Percentiles rank a stretch among this genome's conserved stretches.
phyloP scores from a whole-genome alignment of 2,797 vertebrate species.

The Characodon lateralis region DNA sequence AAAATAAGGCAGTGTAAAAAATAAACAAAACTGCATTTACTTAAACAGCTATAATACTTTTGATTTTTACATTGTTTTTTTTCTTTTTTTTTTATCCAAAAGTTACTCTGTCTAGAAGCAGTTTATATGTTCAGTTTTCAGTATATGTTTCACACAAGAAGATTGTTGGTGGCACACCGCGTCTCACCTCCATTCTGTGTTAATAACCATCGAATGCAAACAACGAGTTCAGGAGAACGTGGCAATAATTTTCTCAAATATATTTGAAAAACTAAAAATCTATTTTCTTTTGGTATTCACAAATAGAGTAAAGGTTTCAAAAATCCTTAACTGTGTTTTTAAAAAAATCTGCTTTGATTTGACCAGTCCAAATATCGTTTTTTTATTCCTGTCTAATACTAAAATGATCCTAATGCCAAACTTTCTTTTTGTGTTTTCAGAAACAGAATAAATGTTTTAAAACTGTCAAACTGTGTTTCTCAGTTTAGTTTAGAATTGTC shows the following conservation, averaged over 20 bases:
- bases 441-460: background rate
- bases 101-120: background rate
- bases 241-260: background rate
- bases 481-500: background rate
- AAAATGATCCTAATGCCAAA: too few relatives aligned
- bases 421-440: too few relatives aligned
- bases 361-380: background rate
- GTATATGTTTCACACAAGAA: background rate
- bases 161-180: background rate
- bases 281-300: background rate
- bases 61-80: too few relatives aligned
- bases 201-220: background rate
- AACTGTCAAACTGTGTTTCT: background rate
- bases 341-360: background rate
- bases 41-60: too few relatives aligned
- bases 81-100: background rate
- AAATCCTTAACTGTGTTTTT: background rate
- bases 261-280: background rate
- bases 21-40: background rate
- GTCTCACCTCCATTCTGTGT: background rate
- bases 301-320: background rate
- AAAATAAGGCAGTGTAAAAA: background rate
- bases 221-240: background rate
- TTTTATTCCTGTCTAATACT: background rate
- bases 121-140: background rate